phyloP scores from a whole-genome alignment of 2,113 vertebrate species.

The Rhadina sibilatrix region DNA sequence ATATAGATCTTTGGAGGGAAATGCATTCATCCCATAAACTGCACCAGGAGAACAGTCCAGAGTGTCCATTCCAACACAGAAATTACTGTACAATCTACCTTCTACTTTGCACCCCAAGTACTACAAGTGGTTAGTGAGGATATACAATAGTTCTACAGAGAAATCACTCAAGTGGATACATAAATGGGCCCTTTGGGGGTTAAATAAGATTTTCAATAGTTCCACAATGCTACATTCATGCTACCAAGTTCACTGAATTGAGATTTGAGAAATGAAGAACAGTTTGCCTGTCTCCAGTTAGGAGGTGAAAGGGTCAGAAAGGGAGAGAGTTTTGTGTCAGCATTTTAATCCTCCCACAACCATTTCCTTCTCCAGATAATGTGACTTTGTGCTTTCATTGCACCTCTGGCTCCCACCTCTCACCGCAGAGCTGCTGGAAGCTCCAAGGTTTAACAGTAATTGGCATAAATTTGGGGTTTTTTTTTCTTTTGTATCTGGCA shows the following conservation, averaged over 20 bases:
- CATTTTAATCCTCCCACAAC: neutral
- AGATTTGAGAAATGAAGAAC: constrained; percentile 18
- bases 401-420: neutral
- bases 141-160: constrained; percentile 19
- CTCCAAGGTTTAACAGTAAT: neutral
- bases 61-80: neutral
- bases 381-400: neutral
- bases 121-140: neutral
- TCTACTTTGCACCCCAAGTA: neutral
- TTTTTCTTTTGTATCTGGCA: neutral
- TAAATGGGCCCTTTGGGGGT: neutral
- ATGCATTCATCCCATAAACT: neutral
- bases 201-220: neutral
- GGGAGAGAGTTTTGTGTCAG: neutral
- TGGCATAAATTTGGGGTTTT: neutral
- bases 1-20: constrained; percentile 62
- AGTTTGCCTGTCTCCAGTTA: neutral
- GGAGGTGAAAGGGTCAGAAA: neutral
- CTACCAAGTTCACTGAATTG: constrained; percentile 59
- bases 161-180: constrained; percentile 21
- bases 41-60: neutral
- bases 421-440: neutral
- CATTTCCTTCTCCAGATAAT: neutral
- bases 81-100: neutral
- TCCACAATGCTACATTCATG: constrained; percentile 68